Evolutionary conservation across 2,113 vertebrate species (phyloP).

Genomic region (Thinocorus orbignyianus): DNA sequence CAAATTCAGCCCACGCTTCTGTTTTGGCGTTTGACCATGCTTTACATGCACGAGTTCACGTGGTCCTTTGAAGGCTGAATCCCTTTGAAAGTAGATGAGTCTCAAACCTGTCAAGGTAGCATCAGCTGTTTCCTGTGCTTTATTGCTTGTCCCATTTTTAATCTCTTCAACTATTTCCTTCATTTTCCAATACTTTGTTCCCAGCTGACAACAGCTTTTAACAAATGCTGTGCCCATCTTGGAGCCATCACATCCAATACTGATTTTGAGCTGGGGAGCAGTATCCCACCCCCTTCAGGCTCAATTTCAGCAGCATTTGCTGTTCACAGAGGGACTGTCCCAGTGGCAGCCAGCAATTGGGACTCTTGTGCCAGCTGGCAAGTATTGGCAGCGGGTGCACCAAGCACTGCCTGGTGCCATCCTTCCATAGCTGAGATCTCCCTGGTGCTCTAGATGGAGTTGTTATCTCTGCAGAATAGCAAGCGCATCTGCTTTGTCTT

Average conservation of each 20-base stretch:
- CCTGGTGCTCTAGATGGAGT: background rate
- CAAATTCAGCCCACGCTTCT: background rate
- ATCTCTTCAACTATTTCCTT: background rate
- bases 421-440: background rate
- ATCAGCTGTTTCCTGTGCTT: background rate
- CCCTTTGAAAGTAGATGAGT: background rate
- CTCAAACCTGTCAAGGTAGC: background rate
- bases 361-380: background rate
- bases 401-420: background rate
- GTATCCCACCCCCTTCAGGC: background rate
- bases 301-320: background rate
- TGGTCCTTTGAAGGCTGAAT: background rate
- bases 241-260: background rate
- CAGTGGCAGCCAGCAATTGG: background rate
- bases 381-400: background rate
- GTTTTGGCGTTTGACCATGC: background rate
- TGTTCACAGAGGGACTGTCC: background rate
- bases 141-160: background rate
- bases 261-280: background rate
- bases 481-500: slow-evolving; percentile 37
- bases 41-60: background rate
- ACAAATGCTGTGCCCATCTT: background rate
- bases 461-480: slow-evolving; percentile 41
- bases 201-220: background rate
- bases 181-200: background rate